phyloP scores from a whole-genome alignment of 1,140 invertebrate genomes.

The Hermetia illucens region DNA sequence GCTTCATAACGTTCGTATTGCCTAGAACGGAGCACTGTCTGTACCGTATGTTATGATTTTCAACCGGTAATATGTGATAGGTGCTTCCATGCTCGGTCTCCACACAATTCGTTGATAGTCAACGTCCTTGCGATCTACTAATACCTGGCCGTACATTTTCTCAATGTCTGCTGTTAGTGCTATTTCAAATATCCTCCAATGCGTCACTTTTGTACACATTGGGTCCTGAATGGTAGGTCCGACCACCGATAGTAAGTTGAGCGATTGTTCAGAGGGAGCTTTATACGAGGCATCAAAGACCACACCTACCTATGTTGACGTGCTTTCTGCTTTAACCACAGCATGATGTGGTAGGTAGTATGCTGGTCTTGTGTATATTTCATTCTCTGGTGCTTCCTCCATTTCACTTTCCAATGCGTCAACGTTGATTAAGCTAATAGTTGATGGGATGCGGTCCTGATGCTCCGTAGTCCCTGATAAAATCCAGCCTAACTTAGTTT shows the following conservation, averaged over 20 bases:
- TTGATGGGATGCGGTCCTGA: too few species aligned
- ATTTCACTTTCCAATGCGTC: too few species aligned
- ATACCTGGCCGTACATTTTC: conserved; percentile 32
- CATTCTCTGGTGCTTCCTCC: too few species aligned
- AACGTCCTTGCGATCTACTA: conserved; percentile 17
- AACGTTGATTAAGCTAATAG: too few species aligned
- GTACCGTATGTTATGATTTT: conserved; percentile 30
- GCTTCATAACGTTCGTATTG: conserved; percentile 18
- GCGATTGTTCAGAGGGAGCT: conserved; percentile 14
- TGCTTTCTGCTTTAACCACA: conserved; percentile 12
- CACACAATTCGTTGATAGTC: conserved; percentile 32
- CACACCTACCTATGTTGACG: conserved; percentile 14
- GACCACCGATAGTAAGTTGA: conserved; percentile 22
- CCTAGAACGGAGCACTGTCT: conserved; percentile 21
- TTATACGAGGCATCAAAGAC: conserved; percentile 18
- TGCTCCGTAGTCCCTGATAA: too few species aligned
- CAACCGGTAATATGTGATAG: conserved; percentile 19
- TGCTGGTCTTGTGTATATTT: too few species aligned
- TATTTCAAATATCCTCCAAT: conserved; percentile 24
- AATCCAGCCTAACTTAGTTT: too few species aligned
- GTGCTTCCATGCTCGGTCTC: conserved; percentile 12
- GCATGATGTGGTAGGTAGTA: conserved; percentile 16
- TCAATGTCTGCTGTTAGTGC: conserved; percentile 24
- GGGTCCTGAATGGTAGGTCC: conserved; percentile 29
- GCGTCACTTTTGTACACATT: conserved; percentile 23